Evolutionary conservation across 2,888 invertebrate species (phyloP), one percentile per base, ranked within the genome.

Genomic region (Serripes groenlandicus): DNA sequence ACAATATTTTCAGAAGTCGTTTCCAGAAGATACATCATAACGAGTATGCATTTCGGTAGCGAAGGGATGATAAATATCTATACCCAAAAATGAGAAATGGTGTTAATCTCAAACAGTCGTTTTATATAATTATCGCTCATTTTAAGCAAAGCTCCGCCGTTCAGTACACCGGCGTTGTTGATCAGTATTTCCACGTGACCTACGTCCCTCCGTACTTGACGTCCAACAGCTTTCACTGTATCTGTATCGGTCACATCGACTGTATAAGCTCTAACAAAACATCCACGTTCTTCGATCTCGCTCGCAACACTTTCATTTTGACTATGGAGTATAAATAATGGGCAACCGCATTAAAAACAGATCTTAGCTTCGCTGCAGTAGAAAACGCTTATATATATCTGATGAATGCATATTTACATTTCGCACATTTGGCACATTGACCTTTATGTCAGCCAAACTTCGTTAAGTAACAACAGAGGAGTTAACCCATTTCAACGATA

Each of bases 101-200:
- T 89, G 78, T 93, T 93, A 26, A 92, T 90, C 69, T 92, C 90
- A 84, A 92, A 90, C 5, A 90, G 91, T 49, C 89, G 81, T 23
- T 87, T 84, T 9, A 92, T 92, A 54, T 90, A 88, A 21, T 80
- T 83, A 71, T 91, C 91, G 26, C 88, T 76, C 73, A 91, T 42
- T 32, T 88, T 82, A 18, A 92, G 85, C 5, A 92, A 64, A 0
- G 89, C 83, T 0, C 88, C 91, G n/a, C 92, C 91, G 68, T 91
- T 83, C 26, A 91, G 72, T n/a, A n/a, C n/a, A n/a, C n/a, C n/a
- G n/a, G n/a, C n/a, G 82, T 93, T 93, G 79, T 92, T 92, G 3
- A 93, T 89, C 1, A 94, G 86, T n/a, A 94, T 93, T 49, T 92
- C 92, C 0, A 94, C 89, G 52, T 93, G 87, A 23, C 92, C 93